phyloP scores from a whole-genome alignment of 1,140 invertebrate genomes.

The Paramacrobiotus metropolitanus region DNA sequence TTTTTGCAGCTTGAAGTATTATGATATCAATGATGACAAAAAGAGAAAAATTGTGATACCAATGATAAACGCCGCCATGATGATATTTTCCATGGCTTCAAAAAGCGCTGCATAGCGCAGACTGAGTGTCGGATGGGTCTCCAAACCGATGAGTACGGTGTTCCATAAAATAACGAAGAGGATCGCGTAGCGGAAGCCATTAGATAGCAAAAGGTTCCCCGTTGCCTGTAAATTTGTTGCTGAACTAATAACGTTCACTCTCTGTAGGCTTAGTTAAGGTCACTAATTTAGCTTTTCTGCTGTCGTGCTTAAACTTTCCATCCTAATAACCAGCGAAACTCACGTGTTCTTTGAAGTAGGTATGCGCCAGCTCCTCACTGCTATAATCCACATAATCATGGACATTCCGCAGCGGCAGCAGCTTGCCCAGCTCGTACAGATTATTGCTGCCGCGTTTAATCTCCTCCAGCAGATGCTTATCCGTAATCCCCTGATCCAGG shows the following conservation, averaged over 20 bases:
- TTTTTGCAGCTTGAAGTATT: not conserved
- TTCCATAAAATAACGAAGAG: slow-evolving; percentile 13
- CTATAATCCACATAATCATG: slow-evolving; percentile 3
- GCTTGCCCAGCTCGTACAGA: not conserved
- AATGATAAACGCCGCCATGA: slow-evolving; percentile 14
- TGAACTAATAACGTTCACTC: too few relatives aligned
- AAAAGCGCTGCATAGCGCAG: slow-evolving; percentile 5
- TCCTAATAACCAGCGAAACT: too few relatives aligned
- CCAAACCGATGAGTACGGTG: slow-evolving; percentile 13
- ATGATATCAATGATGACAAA: not conserved
- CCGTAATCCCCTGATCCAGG: not conserved
- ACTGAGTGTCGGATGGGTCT: slow-evolving; percentile 7
- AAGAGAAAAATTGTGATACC: not conserved
- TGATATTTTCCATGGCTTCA: slow-evolving; percentile 12
- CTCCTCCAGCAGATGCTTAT: not conserved
- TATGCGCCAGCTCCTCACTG: not conserved
- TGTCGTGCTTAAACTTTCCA: too few relatives aligned
- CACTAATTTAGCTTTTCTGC: too few relatives aligned
- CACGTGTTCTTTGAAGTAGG: not conserved
- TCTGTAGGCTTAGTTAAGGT: too few relatives aligned
- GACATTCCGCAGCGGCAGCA: not conserved
- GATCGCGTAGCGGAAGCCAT: slow-evolving; percentile 9
- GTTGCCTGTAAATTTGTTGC: slow-evolving; percentile 6
- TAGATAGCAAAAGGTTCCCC: slow-evolving; percentile 12
- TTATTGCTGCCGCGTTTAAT: not conserved